These are phyloP conservation scores for Halictus rubicundus DNA, from an alignment of 1,140 invertebrate genomes.

Conservation along the genomic window DNA sequence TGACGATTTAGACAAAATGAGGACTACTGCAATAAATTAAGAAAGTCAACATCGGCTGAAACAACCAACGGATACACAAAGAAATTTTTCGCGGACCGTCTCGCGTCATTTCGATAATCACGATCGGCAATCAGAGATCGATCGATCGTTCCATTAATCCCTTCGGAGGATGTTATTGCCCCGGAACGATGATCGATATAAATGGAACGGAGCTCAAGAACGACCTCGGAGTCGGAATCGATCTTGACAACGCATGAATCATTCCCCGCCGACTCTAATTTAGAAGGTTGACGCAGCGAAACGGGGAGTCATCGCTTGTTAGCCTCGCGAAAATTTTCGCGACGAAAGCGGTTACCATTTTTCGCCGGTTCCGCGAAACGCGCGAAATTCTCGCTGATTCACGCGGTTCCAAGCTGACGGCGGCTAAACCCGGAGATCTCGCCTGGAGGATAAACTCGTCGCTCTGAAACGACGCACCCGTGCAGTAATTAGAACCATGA, in stretches of 20 bases:
- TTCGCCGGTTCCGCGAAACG: conserved; percentile 3
- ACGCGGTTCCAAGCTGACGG: not conserved
- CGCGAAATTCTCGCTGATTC: conserved; percentile 18
- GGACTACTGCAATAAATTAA: too few relatives aligned
- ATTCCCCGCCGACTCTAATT: not conserved
- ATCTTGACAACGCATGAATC: conserved; percentile 5
- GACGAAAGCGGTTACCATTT: not conserved
- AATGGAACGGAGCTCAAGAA: not conserved
- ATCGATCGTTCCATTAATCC: not conserved
- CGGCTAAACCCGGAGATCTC: not conserved
- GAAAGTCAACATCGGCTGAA: too few relatives aligned
- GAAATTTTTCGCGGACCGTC: too few relatives aligned
- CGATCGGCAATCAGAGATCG: too few relatives aligned
- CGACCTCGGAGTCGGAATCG: not conserved
- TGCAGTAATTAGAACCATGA: too few relatives aligned
- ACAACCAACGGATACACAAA: too few relatives aligned
- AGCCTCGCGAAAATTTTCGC: not conserved
- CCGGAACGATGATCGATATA: not conserved
- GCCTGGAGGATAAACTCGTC: conserved; percentile 25
- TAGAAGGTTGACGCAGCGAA: conserved; percentile 9
- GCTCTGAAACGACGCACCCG: too few relatives aligned
- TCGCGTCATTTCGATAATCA: too few relatives aligned
- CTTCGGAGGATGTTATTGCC: too few relatives aligned
- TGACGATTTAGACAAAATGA: too few relatives aligned
- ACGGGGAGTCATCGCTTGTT: not conserved